phyloP scores from a whole-genome alignment of 2,888 invertebrate species.

The Erebia epiphron region DNA sequence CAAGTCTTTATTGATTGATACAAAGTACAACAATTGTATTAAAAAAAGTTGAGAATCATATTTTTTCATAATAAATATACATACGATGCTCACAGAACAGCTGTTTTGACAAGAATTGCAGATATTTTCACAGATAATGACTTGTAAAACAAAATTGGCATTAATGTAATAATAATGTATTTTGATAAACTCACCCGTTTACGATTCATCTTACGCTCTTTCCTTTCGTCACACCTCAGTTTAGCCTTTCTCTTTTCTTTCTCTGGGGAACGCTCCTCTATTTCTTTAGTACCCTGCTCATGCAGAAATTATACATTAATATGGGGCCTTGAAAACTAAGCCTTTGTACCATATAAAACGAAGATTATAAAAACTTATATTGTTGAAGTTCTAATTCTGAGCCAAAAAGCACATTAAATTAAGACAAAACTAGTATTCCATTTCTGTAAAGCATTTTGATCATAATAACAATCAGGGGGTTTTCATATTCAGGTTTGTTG shows the following conservation, averaged over 20 bases:
- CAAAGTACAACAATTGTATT: too few species aligned
- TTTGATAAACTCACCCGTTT: conserved; percentile 85
- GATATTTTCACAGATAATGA: background rate
- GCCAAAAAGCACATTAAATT: conserved; percentile 66
- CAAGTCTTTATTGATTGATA: too few species aligned
- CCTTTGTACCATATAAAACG: conserved; percentile 13
- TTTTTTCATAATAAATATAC: background rate
- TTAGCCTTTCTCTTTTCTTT: conserved; percentile 90
- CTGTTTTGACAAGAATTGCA: background rate
- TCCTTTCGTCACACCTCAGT: conserved; percentile 82
- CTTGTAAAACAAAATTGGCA: background rate
- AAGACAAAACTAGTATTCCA: conserved; percentile 45
- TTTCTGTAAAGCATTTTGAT: background rate
- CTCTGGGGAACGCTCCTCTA: conserved; percentile 83
- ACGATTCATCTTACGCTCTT: conserved; percentile 91
- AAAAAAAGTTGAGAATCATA: background rate
- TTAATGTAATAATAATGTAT: background rate
- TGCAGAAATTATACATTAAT: conserved; percentile 55
- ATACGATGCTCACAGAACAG: background rate
- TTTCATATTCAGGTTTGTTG: background rate
- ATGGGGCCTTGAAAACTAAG: conserved; percentile 21
- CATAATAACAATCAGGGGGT: background rate
- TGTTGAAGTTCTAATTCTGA: conserved; percentile 35
- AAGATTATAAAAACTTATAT: background rate
- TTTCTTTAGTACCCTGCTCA: conserved; percentile 83